Evolutionary conservation across 2,113 vertebrate species (phyloP).

Genomic region (Cryptoleucopteryx plumbea): DNA sequence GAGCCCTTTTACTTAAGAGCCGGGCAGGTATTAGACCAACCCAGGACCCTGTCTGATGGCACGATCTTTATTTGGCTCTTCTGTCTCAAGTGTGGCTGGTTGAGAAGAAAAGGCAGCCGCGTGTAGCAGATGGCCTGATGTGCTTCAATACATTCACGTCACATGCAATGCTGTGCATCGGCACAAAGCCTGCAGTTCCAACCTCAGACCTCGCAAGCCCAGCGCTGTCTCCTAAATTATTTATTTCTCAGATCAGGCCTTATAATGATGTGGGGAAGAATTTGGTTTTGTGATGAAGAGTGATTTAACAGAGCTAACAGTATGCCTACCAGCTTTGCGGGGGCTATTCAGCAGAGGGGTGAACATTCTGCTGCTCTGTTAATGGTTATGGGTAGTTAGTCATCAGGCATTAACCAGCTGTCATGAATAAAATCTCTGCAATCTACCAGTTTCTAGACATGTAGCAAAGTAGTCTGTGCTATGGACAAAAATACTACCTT

Average conservation of each 20-base stretch:
- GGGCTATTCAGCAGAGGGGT: not conserved
- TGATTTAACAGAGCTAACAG: not conserved
- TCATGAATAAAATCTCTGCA: not conserved
- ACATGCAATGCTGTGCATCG: not conserved
- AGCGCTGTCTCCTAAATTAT: not conserved
- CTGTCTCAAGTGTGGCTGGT: not conserved
- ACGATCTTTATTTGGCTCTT: not conserved
- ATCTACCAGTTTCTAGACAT: not conserved
- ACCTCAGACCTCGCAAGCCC: not conserved
- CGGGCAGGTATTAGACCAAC: not conserved
- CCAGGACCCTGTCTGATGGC: not conserved
- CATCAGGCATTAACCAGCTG: constrained; percentile 4
- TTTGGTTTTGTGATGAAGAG: not conserved
- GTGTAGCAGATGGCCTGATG: not conserved
- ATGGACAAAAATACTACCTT: not conserved
- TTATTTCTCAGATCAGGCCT: not conserved
- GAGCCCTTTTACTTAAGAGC: not conserved
- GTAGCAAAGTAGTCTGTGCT: not conserved
- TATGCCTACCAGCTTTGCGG: not conserved
- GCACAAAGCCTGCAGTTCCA: not conserved
- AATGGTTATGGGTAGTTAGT: not conserved
- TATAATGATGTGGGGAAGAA: not conserved
- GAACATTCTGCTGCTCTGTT: not conserved
- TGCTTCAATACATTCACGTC: not conserved
- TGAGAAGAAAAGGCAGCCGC: not conserved